Evolutionary conservation across 2,113 vertebrate genomes (phyloP).

Genomic region (Xenopus tropicalis): UCB_Xtro_10.0 CM004446.2:135679501-135680000

Average conservation of each 20-base stretch:
- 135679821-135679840: too few species aligned
- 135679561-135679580: slow-evolving; percentile 73
- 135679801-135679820: slow-evolving; percentile 48
- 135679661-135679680: too few species aligned
- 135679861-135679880: too few species aligned
- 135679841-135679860: too few species aligned
- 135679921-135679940: too few species aligned
- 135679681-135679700: too few species aligned
- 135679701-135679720: not conserved
- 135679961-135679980: too few species aligned
- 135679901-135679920: too few species aligned
- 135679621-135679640: not conserved
- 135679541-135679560: slow-evolving; percentile 68
- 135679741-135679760: slow-evolving; percentile 73
- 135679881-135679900: too few species aligned
- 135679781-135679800: slow-evolving; percentile 58
- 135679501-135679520: slow-evolving; percentile 72
- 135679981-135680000: too few species aligned
- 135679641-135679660: not conserved
- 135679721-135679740: slow-evolving; percentile 71
- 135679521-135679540: slow-evolving; percentile 73
- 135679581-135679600: slow-evolving; percentile 43
- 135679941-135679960: too few species aligned
- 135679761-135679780: slow-evolving; percentile 73
- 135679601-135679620: slow-evolving; percentile 4